Evolutionary conservation across 1,140 invertebrate genomes (phyloP).

Genomic region (Rhagoletis zephyria): DNA sequence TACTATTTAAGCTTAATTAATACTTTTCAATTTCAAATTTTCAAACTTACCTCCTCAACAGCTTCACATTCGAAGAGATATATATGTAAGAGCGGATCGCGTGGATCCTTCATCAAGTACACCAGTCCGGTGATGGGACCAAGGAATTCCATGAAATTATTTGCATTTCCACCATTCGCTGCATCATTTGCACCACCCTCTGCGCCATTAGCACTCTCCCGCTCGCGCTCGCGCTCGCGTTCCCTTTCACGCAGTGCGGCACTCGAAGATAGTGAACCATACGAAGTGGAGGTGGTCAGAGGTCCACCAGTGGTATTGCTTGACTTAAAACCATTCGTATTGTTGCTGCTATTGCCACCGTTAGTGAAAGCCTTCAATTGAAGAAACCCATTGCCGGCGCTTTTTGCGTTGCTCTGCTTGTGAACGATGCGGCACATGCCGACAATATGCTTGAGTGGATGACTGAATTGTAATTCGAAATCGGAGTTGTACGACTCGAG

Average conservation of each 20-base stretch:
- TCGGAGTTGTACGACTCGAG: conserved; percentile 79
- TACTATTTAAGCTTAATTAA: too few relatives aligned
- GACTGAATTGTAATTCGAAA: conserved; percentile 78
- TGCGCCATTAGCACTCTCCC: conserved; percentile 57
- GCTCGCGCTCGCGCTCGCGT: conserved; percentile 8
- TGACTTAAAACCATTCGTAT: conserved; percentile 54
- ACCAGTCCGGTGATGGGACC: conserved; percentile 73
- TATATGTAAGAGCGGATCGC: conserved; percentile 78
- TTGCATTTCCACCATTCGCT: conserved; percentile 60
- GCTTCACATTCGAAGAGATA: conserved; percentile 79
- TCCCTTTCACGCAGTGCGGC: conserved; percentile 57
- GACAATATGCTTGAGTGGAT: conserved; percentile 77
- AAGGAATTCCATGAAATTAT: conserved; percentile 72
- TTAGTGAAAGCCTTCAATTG: conserved; percentile 63
- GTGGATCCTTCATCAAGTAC: conserved; percentile 79
- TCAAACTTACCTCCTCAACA: conserved; percentile 77
- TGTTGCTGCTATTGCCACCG: conserved; percentile 49
- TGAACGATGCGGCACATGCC: conserved; percentile 72
- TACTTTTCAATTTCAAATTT: neutral
- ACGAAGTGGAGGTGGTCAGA: conserved; percentile 70
- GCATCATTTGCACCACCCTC: conserved; percentile 55
- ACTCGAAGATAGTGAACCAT: conserved; percentile 67
- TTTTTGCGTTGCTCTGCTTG: conserved; percentile 64
- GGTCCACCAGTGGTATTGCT: conserved; percentile 51
- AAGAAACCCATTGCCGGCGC: conserved; percentile 68